Conservation (phyloP, 2,888 invertebrate genomes). For the Acanthococcus lagerstroemiae region DNA sequence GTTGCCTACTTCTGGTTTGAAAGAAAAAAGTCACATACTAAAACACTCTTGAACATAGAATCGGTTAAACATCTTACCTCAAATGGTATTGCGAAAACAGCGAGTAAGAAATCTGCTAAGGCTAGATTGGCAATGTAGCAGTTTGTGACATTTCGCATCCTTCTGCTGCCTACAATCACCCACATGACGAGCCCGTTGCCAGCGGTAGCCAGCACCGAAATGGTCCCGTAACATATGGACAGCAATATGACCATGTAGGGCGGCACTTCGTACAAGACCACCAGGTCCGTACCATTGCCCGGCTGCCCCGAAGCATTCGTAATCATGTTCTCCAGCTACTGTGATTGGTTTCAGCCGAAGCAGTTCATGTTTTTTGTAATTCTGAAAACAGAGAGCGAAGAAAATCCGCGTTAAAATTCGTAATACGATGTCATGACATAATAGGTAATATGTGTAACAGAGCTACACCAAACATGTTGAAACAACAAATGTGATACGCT, state of each 20-base stretch:
- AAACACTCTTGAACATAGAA: too few species aligned
- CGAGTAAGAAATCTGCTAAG: slow-evolving; percentile 74
- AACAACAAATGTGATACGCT: too few species aligned
- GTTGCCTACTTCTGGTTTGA: too few species aligned
- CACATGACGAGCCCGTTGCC: slow-evolving; percentile 79
- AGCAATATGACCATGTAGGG: slow-evolving; percentile 60
- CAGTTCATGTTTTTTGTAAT: too few species aligned
- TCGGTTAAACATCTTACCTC: too few species aligned
- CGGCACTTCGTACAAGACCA: slow-evolving; percentile 59
- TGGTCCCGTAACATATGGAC: slow-evolving; percentile 67
- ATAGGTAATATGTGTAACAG: too few species aligned
- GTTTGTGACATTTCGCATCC: slow-evolving; percentile 76
- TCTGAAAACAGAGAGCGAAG: too few species aligned
- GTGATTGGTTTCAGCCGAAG: too few species aligned
- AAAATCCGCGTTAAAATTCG: too few species aligned
- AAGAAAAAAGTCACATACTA: too few species aligned
- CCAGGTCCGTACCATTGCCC: neutral
- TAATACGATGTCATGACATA: too few species aligned
- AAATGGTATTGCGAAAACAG: slow-evolving; percentile 75
- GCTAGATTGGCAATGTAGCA: slow-evolving; percentile 79
- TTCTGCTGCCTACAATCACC: slow-evolving; percentile 63
- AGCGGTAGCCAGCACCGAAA: slow-evolving; percentile 67
- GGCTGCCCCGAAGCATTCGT: neutral
- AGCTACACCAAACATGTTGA: too few species aligned
- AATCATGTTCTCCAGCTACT: neutral